Conservation (phyloP, 2,797 vertebrate species). For the Chelon labrosus region DNA sequence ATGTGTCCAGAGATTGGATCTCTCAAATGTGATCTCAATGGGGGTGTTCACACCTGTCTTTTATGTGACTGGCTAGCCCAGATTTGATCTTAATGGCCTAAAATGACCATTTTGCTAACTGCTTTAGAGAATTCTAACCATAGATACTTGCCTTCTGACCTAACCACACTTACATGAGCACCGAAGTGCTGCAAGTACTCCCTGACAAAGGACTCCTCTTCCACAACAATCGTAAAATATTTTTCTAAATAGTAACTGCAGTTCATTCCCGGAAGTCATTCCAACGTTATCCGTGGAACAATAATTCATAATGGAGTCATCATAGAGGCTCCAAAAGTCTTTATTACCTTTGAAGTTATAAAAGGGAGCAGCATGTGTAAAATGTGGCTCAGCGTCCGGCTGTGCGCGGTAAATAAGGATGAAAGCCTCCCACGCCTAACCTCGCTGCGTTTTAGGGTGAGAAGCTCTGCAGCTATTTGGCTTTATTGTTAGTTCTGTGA, state of each 20-base stretch:
- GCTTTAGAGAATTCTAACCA: too few species aligned
- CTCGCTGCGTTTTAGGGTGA: slow-evolving; percentile 18
- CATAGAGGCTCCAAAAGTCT: background rate
- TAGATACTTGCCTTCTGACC: too few species aligned
- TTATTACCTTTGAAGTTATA: background rate
- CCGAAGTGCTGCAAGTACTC: too few species aligned
- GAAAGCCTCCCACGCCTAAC: slow-evolving; percentile 35
- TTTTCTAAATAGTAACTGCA: background rate
- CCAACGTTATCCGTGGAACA: background rate
- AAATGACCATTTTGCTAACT: too few species aligned
- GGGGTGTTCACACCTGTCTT: too few species aligned
- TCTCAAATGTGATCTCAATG: too few species aligned
- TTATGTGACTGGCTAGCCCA: too few species aligned
- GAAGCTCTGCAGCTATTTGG: slow-evolving; percentile 18
- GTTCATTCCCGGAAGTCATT: background rate
- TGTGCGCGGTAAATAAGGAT: slow-evolving; percentile 20
- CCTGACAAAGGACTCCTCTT: too few species aligned
- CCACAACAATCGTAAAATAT: background rate
- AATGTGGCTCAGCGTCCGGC: slow-evolving; percentile 16
- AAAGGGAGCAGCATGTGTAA: slow-evolving; percentile 24
- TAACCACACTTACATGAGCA: too few species aligned
- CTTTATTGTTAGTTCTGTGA: slow-evolving; percentile 31
- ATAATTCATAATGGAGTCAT: background rate
- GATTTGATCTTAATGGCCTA: too few species aligned
- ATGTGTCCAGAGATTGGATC: too few species aligned